Evolutionary conservation across 2,797 vertebrate genomes (phyloP).

Genomic region (Etheostoma perlongum): DNA sequence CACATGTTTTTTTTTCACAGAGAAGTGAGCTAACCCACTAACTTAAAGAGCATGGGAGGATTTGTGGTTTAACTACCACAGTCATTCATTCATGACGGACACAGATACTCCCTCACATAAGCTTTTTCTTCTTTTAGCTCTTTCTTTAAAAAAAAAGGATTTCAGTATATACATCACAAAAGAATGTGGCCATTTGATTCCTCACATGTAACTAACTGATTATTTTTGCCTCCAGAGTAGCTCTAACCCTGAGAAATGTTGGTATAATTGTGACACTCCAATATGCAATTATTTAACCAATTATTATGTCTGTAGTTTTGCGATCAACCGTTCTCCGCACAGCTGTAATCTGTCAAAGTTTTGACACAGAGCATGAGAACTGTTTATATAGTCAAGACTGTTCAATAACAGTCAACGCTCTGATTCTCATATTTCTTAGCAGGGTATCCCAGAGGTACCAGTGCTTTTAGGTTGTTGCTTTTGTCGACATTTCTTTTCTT

Average conservation of each 20-base stretch:
- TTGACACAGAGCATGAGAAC: constrained; percentile 51
- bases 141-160: neutral
- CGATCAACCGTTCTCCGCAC: neutral
- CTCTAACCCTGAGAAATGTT: constrained; percentile 36
- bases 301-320: constrained; percentile 14
- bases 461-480: constrained; percentile 8
- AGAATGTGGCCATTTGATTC: neutral
- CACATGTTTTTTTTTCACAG: neutral
- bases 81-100: constrained; percentile 32
- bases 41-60: constrained; percentile 24
- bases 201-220: neutral
- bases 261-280: constrained; percentile 9
- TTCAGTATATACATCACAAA: constrained; percentile 3
- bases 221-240: neutral
- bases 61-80: constrained; percentile 27
- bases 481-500: constrained; percentile 5
- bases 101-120: constrained; percentile 22
- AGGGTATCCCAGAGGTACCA: constrained; percentile 20
- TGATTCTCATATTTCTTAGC: constrained; percentile 36
- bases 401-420: constrained; percentile 21
- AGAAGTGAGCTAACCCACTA: neutral
- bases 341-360: constrained; percentile 24
- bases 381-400: constrained; percentile 44
- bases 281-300: constrained; percentile 28
- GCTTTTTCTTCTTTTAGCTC: neutral